A percentile compares a stretch with the other conserved stretches of the same genome.
These are phyloP conservation scores for Tanaodytes sp. DNA, from an alignment of 2,888 invertebrate genomes.

Conservation along the genomic window DNA sequence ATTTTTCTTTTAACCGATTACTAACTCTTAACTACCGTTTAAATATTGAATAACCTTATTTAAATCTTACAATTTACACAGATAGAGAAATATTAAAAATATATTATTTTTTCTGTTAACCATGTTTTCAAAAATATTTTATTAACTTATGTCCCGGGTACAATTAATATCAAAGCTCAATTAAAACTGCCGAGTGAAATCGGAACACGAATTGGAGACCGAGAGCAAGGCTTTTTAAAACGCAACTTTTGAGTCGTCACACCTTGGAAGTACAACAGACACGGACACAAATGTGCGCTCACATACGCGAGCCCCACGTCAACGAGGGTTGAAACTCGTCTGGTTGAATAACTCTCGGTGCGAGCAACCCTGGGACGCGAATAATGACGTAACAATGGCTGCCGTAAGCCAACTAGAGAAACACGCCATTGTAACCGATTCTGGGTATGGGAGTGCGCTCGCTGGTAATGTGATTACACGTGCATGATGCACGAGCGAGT, in stretches of 20 bases:
- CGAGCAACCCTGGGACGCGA: constrained; percentile 59
- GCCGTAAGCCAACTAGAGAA: constrained; percentile 66
- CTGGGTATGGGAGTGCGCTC: constrained; percentile 54
- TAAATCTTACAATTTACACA: no score
- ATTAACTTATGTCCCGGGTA: no score
- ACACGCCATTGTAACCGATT: constrained; percentile 66
- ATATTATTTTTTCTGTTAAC: no score
- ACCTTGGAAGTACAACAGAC: constrained; percentile 47
- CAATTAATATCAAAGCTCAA: no score
- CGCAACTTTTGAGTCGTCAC: constrained; percentile 41
- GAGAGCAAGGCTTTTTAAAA: constrained; percentile 7
- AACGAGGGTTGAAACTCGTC: constrained; percentile 38
- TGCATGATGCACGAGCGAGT: constrained; percentile 58
- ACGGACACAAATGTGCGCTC: constrained; percentile 32
- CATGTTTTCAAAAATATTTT: no score
- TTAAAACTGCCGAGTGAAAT: no score
- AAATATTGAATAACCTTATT: no score
- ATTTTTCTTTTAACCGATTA: no score
- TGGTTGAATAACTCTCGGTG: constrained; percentile 34
- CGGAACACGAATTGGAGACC: no score
- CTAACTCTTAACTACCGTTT: no score
- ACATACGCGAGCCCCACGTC: constrained; percentile 28
- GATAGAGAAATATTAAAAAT: no score
- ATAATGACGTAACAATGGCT: constrained; percentile 73
- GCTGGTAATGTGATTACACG: constrained; percentile 68